Conservation (phyloP, 2,888 invertebrate species). For the Xylota segnis region DNA sequence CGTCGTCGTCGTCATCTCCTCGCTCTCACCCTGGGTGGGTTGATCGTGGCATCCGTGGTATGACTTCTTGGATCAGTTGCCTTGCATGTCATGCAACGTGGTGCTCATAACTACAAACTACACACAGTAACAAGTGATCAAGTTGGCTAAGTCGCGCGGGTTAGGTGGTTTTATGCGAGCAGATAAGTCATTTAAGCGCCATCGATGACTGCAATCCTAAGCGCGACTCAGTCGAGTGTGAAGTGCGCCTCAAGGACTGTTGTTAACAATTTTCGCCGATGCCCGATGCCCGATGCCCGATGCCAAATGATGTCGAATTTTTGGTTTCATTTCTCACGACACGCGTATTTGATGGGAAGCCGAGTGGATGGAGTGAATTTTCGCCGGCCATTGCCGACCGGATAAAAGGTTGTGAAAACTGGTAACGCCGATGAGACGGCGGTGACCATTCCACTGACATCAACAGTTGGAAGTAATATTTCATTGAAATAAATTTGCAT, state of each 20-base stretch:
- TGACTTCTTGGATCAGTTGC: slow-evolving; percentile 62
- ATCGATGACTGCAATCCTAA: slow-evolving; percentile 70
- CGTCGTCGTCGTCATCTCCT: slow-evolving; percentile 25
- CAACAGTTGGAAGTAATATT: background rate
- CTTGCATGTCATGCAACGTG: slow-evolving; percentile 54
- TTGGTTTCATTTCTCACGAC: slow-evolving; percentile 59
- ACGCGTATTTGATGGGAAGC: slow-evolving; percentile 24
- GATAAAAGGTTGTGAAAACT: slow-evolving; percentile 5
- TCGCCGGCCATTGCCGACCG: background rate
- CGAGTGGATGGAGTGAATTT: slow-evolving; percentile 37
- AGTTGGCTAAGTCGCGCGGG: slow-evolving; percentile 69
- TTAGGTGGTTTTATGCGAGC: slow-evolving; percentile 73
- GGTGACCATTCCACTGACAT: background rate
- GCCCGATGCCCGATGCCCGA: too few relatives aligned
- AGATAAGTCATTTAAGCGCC: slow-evolving; percentile 77
- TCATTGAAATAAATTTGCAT: background rate
- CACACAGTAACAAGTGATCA: slow-evolving; percentile 74
- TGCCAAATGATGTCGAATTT: slow-evolving; percentile 48
- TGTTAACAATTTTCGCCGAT: slow-evolving; percentile 1
- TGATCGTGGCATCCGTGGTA: slow-evolving; percentile 64
- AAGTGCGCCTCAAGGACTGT: slow-evolving; percentile 66
- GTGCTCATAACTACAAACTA: slow-evolving; percentile 70
- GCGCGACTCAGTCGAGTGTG: slow-evolving; percentile 63
- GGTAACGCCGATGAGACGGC: background rate
- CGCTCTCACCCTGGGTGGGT: slow-evolving; percentile 66